Evolutionary conservation across 2,113 vertebrate genomes (phyloP), one percentile per base, ranked within the genome.

Genomic region (Phylloscopus trochiloides): DNA sequence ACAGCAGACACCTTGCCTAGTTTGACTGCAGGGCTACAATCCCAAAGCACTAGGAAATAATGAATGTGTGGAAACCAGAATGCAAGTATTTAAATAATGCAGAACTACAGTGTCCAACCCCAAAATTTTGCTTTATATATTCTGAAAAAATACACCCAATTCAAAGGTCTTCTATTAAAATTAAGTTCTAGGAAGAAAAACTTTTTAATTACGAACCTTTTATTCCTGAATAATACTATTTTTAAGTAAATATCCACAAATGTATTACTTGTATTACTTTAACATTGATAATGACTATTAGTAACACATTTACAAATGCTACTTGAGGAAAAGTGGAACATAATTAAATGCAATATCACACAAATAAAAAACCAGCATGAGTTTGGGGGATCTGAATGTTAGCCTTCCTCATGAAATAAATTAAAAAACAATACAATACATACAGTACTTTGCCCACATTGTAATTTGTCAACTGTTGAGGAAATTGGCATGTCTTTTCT

Each of bases 401-500:
- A 90, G 29, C n/a, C 61, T 95, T 90, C 91, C 47, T 61, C 58
- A 28, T 48, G 70, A 95, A 97, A 96, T 95, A 93, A 88, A 96
- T 96, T 92, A 4, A 2, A 73, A 88, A 63, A 78, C 17, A 91
- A 95, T 36, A 96, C 48, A 80, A 86, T 62, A 62, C 86, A 97
- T 92, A 97, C 91, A 94, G 92, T 92, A 94, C 94, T 94, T 96
- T 96, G 88, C 72, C 54, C 86, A 95, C 54, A 68, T 86, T 97
- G 96, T 97, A 98, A 98, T 98, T 98, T 98, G 98, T 98, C 98
- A 98, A 86, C 94, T 96, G 95, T 86, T 97, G 97, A 97, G 97
- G 97, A 98, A 98, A 98, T 98, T 98, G 98, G 97, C 98, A 98
- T 97, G 97, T 98, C 98, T 98, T 98, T 98, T 97, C 95, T 97